Conservation (phyloP, 2,888 invertebrate genomes). For the Macroteleia sp. region DNA sequence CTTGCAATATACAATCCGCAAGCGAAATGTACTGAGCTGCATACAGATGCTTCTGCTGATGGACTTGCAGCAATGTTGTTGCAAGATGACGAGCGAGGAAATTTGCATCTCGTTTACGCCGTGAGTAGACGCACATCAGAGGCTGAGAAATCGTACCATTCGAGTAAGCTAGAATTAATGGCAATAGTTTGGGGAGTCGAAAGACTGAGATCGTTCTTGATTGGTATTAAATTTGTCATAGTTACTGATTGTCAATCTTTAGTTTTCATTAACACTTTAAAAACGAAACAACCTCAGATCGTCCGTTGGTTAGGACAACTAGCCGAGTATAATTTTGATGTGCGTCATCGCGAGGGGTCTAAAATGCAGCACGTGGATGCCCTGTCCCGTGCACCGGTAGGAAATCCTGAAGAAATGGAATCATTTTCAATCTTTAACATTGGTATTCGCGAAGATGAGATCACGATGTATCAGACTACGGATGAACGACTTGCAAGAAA, state of each 20-base stretch:
- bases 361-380: constrained; percentile 20
- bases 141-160: constrained; percentile 61
- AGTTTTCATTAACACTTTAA: background rate
- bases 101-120: constrained; percentile 31
- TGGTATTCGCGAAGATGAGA: no score
- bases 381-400: constrained; percentile 14
- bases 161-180: no score
- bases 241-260: constrained; percentile 18
- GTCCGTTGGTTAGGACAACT: background rate
- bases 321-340: background rate
- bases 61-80: constrained; percentile 62
- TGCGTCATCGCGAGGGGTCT: constrained; percentile 12
- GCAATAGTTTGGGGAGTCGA: constrained; percentile 26
- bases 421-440: no score
- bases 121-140: constrained; percentile 40
- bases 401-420: background rate
- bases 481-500: no score
- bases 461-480: no score
- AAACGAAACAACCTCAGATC: constrained; percentile 20
- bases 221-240: constrained; percentile 4
- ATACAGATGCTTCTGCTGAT: constrained; percentile 53
- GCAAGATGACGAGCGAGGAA: constrained; percentile 26
- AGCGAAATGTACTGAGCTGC: constrained; percentile 34
- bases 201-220: constrained; percentile 23
- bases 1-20: constrained; percentile 7